Base-by-base conservation (phyloP, 1,140 invertebrate genomes). In the Chironomus tepperi region DNA sequence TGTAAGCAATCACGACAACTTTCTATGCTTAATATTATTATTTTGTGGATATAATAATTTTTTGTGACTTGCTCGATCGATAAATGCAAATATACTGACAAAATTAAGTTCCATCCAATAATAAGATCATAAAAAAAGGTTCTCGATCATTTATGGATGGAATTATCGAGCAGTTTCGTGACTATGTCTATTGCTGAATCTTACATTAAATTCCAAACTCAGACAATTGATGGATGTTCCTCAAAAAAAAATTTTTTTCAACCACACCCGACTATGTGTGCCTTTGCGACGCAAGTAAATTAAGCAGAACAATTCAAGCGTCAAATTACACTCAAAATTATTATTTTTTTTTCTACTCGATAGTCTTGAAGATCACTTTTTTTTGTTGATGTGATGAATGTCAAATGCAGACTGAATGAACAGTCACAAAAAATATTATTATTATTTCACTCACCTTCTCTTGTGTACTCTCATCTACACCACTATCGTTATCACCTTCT, bases 401-500 rank as follows among this genome's bases (percentile, higher is more conserved):
- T 57, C 24, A 5, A 34, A 1, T 34, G 24, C 24, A 34, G 24
- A 34, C 24, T 34, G 24, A 34, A 34, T 34, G 24, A 34, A 5
- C 5, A 34, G 5, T 2, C 1, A 34, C 1, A 2, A 34, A 34
- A n/a, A n/a, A 10, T 57, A n/a, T n/a, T n/a, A n/a, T 57, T n/a
- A 15, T 3, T 57, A 5, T 5, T n/a, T 57, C 47, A 87, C 85
- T 88, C 80, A 91, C 90, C 84, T 89, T 88, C 84, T 89, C 88
- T 83, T 91, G 90, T 73, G 88, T 90, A 57, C 88, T 88, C 81
- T 92, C 90, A 80, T 91, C 89, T 15, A 90, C 89, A 64, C 89
- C 90, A 81, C 89, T 92, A 79, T 92, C 90, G 79, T 91, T 91
- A 81, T 91, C 90, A 34, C 89, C 88, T 83, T 91, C 91, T 93